phyloP scores from a whole-genome alignment of 2,113 vertebrate genomes.

The Pampusana beccarii region DNA sequence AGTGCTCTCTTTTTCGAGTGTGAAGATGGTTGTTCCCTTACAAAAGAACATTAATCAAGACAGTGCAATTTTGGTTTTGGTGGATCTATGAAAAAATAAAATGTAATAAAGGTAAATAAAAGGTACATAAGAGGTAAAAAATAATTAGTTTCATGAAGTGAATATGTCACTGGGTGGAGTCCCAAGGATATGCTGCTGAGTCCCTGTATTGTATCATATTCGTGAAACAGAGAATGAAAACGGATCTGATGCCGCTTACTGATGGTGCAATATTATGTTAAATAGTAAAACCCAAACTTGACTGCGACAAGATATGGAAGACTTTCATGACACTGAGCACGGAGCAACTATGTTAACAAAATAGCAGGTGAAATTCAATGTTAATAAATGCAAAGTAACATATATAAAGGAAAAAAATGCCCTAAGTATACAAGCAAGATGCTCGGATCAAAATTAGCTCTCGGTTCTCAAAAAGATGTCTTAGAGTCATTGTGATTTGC shows the following conservation, averaged over 20 bases:
- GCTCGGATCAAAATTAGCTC: background rate
- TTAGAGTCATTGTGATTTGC: background rate
- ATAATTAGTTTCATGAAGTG: background rate
- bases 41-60: background rate
- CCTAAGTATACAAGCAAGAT: background rate
- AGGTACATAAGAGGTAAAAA: background rate
- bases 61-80: background rate
- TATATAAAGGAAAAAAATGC: background rate
- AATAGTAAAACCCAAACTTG: background rate
- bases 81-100: background rate
- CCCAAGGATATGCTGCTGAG: background rate
- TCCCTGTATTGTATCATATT: background rate
- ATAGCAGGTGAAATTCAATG: background rate
- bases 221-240: background rate
- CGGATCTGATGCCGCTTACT: background rate
- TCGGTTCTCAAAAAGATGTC: background rate
- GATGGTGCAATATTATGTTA: background rate
- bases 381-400: background rate
- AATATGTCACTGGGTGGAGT: background rate
- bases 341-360: background rate
- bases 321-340: background rate
- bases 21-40: background rate
- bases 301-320: background rate
- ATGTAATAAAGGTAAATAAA: background rate
- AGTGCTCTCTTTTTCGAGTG: background rate